Evolutionary conservation across 2,113 vertebrate genomes (phyloP), one percentile per base, ranked within the genome.

Genomic region (Rhizomys pruinosus): DNA sequence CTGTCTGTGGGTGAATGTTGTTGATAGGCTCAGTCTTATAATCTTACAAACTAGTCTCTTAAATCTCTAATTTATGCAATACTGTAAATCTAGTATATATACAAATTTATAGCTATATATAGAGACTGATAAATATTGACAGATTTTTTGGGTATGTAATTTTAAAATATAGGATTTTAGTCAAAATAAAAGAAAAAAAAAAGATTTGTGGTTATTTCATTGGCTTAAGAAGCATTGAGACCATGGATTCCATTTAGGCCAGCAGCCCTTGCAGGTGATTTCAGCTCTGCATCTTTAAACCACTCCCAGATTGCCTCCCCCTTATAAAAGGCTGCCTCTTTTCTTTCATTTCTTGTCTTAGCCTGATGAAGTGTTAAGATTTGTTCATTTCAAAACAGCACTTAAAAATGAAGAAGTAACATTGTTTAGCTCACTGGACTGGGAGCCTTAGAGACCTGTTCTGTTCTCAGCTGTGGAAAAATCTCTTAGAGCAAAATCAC

Each of bases 311-410:
- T 52, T n/a, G n/a, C 27, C 72, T 92, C 29, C 27, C 55, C 59
- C 47, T 11, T 11, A 11, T 32, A 88, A 71, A 42, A 89, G 0
- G 59, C 95, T 89, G 78, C 87, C 89, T 97, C 20, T 94, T 94
- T 95, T 63, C 66, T 81, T 90, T 90, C 87, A 1, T 12, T 89
- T 90, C n/a, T 87, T 96, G 90, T 93, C 64, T 89, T 84, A 87
- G 80, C 71, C 74, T 95, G 80, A 94, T 96, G 90, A 95, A 87
- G 89, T 95, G 82, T 94, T 96, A 6, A 94, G 87, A 87, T 93
- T 93, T 90, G 61, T 94, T 97, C 97, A 84, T 78, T 96, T 91
- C 57, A 89, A 96, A 97, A 88, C 85, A 96, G 73, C 72, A 77
- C 85, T 94, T 95, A 78, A 88, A 95, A 94, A 87, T 86, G 93